Evolutionary conservation across 2,888 invertebrate species (phyloP).

Genomic region (Pachymerium ferrugineum): DNA sequence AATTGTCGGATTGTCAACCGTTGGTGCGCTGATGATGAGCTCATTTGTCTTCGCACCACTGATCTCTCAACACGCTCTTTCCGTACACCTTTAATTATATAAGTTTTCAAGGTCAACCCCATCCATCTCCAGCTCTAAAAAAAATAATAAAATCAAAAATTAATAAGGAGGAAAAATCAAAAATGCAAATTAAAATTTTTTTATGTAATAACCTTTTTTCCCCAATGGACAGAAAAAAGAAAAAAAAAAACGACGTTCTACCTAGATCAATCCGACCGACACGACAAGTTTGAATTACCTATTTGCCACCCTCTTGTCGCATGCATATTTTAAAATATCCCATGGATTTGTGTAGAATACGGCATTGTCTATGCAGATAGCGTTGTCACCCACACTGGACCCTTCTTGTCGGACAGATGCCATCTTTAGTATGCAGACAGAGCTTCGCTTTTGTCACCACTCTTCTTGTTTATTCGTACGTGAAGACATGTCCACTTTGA

Average conservation of each 20-base stretch:
- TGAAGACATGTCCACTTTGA: constrained; percentile 18
- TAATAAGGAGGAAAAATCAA: not conserved
- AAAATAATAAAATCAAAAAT: not conserved
- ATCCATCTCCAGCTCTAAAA: not conserved
- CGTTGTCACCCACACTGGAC: constrained; percentile 1
- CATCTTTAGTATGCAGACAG: constrained; percentile 15
- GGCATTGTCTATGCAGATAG: not conserved
- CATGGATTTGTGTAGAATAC: not conserved
- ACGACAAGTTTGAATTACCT: constrained; percentile 11
- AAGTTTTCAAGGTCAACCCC: not conserved
- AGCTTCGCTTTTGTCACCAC: constrained; percentile 3
- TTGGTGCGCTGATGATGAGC: not conserved
- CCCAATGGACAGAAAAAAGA: too few species aligned
- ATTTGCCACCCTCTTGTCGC: not conserved
- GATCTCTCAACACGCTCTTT: not conserved
- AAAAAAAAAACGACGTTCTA: too few species aligned
- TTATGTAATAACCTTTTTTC: not conserved
- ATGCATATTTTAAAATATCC: constrained; percentile 20
- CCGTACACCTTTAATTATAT: not conserved
- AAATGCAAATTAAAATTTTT: not conserved
- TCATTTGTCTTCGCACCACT: constrained; percentile 15
- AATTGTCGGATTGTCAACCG: constrained; percentile 15
- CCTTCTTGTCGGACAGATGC: constrained; percentile 12
- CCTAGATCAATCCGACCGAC: not conserved
- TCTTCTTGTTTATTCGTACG: not conserved